These are phyloP conservation scores for Antrozous pallidus DNA, from an alignment of 2,797 vertebrate species.

Conservation along the genomic window DNA sequence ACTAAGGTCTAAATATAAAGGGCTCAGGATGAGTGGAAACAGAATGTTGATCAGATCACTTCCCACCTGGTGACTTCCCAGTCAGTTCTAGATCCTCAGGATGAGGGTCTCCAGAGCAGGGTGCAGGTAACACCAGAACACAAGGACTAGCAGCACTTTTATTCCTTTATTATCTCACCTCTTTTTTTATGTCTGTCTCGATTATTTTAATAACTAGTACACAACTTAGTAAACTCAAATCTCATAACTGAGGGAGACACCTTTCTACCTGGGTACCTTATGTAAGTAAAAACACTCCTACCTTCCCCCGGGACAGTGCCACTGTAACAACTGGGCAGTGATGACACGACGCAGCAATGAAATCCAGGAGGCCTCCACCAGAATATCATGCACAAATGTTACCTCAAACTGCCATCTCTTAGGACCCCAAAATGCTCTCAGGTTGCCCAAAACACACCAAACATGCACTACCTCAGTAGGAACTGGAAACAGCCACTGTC, in stretches of 20 bases:
- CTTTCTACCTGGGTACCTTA: background rate
- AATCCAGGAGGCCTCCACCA: background rate
- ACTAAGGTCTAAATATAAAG: background rate
- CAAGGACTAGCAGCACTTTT: too few species aligned
- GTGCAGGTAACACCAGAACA: fast-evolving
- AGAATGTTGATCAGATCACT: background rate
- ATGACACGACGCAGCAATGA: fast-evolving
- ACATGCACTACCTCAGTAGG: background rate
- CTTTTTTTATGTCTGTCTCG: background rate
- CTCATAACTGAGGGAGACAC: background rate
- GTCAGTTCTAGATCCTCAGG: background rate
- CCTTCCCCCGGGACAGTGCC: too few species aligned
- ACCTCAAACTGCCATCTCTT: background rate
- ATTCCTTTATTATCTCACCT: background rate
- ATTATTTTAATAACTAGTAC: background rate
- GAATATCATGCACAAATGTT: fast-evolving
- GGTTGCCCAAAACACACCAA: background rate
- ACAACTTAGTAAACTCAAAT: background rate
- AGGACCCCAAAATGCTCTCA: background rate
- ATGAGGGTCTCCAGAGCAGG: background rate
- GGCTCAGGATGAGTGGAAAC: too few species aligned
- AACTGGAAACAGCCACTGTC: background rate
- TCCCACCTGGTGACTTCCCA: fast-evolving
- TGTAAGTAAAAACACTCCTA: background rate
- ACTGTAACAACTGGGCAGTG: background rate